phyloP scores from a whole-genome alignment of 2,888 invertebrate genomes.

The Ditylenchus weischeri region DNA sequence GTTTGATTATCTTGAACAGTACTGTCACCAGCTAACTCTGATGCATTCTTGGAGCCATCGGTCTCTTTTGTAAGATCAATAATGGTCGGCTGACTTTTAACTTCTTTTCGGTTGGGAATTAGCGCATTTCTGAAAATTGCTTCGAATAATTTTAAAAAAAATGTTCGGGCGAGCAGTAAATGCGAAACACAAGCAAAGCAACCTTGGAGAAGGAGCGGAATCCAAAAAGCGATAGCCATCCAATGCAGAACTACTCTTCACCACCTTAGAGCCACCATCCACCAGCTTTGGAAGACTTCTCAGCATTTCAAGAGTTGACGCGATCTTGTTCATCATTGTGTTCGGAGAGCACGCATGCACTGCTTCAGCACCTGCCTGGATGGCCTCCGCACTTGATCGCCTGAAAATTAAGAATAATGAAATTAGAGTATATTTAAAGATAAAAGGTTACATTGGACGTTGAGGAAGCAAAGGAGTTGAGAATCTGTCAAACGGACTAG shows the following conservation, averaged over 20 bases:
- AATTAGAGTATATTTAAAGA: background rate
- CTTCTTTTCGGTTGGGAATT: background rate
- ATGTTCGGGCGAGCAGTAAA: no score
- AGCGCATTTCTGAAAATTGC: background rate
- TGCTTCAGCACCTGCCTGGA: background rate
- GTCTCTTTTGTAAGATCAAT: no score
- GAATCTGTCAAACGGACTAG: background rate
- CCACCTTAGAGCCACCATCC: background rate
- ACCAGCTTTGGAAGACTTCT: conserved; percentile 7
- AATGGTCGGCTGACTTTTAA: background rate
- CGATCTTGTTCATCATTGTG: background rate
- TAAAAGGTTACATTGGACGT: background rate
- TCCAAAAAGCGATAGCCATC: background rate
- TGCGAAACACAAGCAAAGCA: no score
- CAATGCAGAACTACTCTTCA: background rate
- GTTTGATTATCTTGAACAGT: no score
- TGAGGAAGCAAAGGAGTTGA: background rate
- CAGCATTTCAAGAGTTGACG: background rate
- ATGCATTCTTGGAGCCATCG: background rate
- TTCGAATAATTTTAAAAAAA: background rate
- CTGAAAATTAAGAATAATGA: background rate
- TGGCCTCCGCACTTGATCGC: background rate
- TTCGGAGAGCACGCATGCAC: background rate
- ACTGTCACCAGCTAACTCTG: background rate
- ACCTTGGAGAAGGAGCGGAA: conserved; percentile 1